phyloP scores from a whole-genome alignment of 2,888 invertebrate genomes.

The Clostera curtula region DNA sequence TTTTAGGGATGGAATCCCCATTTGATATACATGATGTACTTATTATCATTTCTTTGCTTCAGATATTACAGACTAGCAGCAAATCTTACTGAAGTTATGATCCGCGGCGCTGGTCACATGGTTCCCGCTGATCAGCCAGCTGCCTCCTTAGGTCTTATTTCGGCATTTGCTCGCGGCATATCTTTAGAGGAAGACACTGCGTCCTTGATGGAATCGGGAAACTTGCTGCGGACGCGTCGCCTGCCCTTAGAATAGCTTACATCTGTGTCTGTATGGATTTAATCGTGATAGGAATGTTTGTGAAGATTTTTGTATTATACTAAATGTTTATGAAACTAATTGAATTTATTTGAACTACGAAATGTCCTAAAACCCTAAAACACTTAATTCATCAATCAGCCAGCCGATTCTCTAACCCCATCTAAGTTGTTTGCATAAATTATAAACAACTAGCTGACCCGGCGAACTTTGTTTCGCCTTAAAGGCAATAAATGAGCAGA shows the following conservation, averaged over 20 bases:
- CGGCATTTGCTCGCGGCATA: constrained; percentile 72
- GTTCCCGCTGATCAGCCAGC: constrained; percentile 78
- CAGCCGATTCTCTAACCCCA: too few relatives aligned
- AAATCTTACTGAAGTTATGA: constrained; percentile 75
- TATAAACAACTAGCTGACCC: too few relatives aligned
- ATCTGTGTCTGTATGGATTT: neutral
- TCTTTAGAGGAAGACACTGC: constrained; percentile 49
- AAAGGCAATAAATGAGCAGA: too few relatives aligned
- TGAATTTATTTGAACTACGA: neutral
- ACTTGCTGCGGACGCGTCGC: constrained; percentile 34
- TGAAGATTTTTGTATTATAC: neutral
- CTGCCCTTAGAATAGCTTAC: constrained; percentile 27
- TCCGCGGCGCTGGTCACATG: constrained; percentile 80
- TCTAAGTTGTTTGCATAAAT: too few relatives aligned
- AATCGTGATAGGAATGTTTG: constrained; percentile 1
- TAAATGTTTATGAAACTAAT: neutral
- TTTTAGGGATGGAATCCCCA: too few relatives aligned
- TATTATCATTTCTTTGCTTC: constrained; percentile 1
- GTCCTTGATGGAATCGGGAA: constrained; percentile 40
- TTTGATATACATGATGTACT: too few relatives aligned
- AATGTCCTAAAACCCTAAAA: too few relatives aligned
- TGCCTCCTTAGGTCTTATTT: constrained; percentile 75
- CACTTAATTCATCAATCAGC: too few relatives aligned
- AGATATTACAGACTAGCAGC: constrained; percentile 74
- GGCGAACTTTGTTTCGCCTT: too few relatives aligned